phyloP scores from a whole-genome alignment of 2,113 vertebrate genomes.

The Barbus barbus region DNA sequence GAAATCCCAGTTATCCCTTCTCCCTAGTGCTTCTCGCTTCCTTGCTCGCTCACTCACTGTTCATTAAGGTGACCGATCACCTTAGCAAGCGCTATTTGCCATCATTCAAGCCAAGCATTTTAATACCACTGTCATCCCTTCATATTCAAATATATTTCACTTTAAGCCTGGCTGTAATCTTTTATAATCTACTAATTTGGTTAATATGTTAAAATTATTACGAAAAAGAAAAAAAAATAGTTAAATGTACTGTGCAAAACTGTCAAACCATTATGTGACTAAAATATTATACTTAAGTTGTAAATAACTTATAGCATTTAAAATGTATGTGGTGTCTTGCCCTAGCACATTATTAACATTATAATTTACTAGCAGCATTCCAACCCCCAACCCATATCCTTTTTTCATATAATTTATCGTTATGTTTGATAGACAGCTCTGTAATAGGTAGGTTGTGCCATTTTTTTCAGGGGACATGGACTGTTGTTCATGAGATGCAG shows the following conservation, averaged over 20 bases:
- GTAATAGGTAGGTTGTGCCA: background rate
- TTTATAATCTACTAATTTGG: background rate
- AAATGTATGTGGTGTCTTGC: too few relatives aligned
- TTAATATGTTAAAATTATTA: too few relatives aligned
- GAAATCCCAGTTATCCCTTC: conserved; percentile 56
- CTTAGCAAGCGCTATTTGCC: conserved; percentile 54
- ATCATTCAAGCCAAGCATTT: conserved; percentile 6
- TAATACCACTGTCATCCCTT: background rate
- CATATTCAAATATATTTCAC: background rate
- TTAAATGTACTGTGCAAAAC: too few relatives aligned
- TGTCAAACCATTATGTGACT: too few relatives aligned
- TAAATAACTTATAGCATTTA: too few relatives aligned
- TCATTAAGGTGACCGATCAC: conserved; percentile 69
- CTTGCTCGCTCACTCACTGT: conserved; percentile 55
- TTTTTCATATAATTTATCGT: background rate
- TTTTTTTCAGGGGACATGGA: background rate
- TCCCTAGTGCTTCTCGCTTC: conserved; percentile 24
- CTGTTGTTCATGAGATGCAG: background rate
- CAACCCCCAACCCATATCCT: background rate
- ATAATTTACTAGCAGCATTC: background rate
- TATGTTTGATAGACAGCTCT: conserved; percentile 15
- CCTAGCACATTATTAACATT: too few relatives aligned
- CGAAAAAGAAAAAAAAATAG: too few relatives aligned
- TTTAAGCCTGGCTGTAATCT: background rate
- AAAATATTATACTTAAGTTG: too few relatives aligned